Percentiles rank a stretch among this genome's conserved stretches.
phyloP scores from a whole-genome alignment of 2,113 vertebrate genomes.

The Bos taurus region DNA sequence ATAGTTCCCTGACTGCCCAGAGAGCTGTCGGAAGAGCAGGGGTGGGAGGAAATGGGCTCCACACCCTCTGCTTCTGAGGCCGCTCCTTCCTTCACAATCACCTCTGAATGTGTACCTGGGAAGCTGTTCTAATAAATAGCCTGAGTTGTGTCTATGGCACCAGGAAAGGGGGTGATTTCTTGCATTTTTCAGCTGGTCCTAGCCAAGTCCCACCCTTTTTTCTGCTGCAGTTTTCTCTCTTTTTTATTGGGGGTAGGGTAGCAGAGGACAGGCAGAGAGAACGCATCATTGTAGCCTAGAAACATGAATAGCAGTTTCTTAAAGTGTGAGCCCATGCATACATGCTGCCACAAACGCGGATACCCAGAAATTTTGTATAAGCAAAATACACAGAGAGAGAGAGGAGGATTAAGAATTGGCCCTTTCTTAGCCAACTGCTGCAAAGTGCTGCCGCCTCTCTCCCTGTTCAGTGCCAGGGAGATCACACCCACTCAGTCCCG shows the following conservation, averaged over 20 bases:
- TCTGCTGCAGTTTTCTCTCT: conserved; percentile 30
- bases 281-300: not conserved
- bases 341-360: not conserved
- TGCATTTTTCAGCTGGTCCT: conserved; percentile 5
- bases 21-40: not conserved
- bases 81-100: not conserved
- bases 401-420: conserved; percentile 24
- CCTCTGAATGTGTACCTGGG: not conserved
- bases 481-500: conserved; percentile 66
- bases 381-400: not conserved
- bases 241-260: not conserved
- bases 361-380: not conserved
- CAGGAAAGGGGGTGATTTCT: not conserved
- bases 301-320: not conserved
- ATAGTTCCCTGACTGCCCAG: not conserved
- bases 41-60: not conserved
- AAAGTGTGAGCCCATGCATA: not conserved
- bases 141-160: not conserved
- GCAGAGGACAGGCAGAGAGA: not conserved
- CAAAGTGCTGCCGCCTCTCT: conserved; percentile 57
- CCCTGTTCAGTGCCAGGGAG: conserved; percentile 34
- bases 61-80: not conserved
- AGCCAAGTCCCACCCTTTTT: conserved; percentile 53
- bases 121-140: conserved; percentile 3
- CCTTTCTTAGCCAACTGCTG: conserved; percentile 57